phyloP scores from a whole-genome alignment of 1,140 invertebrate genomes.

The Linepithema humile region DNA sequence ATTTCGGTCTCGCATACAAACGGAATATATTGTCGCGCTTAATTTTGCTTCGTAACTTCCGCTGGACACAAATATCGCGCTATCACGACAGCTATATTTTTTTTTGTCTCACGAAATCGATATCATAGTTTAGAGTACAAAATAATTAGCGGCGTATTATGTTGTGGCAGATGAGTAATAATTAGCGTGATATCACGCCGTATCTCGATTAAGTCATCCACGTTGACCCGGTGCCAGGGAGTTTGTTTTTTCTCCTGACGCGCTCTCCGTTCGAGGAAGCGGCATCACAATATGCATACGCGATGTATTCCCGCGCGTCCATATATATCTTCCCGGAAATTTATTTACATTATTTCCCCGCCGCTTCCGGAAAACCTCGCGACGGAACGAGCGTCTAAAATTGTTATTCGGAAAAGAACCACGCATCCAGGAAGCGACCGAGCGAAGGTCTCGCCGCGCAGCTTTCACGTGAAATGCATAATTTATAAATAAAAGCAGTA shows the following conservation, averaged over 20 bases:
- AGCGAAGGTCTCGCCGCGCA: no score
- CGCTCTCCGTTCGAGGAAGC: conserved; percentile 46
- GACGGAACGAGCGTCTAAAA: conserved; percentile 25
- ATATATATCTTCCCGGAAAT: conserved; percentile 57
- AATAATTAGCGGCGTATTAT: conserved; percentile 21
- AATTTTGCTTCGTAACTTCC: no score
- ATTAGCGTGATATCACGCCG: conserved; percentile 27
- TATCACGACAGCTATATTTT: no score
- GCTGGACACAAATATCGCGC: not conserved
- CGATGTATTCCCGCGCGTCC: not conserved
- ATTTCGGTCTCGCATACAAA: no score
- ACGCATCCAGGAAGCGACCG: not conserved
- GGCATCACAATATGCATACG: conserved; percentile 3
- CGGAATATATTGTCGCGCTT: no score
- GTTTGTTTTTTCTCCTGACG: conserved; percentile 44
- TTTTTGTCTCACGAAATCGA: conserved; percentile 6
- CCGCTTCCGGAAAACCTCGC: conserved; percentile 23
- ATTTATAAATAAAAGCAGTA: no score
- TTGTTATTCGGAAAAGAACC: not conserved
- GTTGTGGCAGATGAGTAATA: conserved; percentile 15
- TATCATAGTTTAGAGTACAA: conserved; percentile 12
- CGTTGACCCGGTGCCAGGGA: conserved; percentile 49
- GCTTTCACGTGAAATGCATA: not conserved
- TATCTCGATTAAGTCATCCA: conserved; percentile 55
- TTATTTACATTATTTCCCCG: conserved; percentile 51